Conservation (phyloP, 2,113 vertebrate genomes). For the Aptenodytes forsteri region DNA sequence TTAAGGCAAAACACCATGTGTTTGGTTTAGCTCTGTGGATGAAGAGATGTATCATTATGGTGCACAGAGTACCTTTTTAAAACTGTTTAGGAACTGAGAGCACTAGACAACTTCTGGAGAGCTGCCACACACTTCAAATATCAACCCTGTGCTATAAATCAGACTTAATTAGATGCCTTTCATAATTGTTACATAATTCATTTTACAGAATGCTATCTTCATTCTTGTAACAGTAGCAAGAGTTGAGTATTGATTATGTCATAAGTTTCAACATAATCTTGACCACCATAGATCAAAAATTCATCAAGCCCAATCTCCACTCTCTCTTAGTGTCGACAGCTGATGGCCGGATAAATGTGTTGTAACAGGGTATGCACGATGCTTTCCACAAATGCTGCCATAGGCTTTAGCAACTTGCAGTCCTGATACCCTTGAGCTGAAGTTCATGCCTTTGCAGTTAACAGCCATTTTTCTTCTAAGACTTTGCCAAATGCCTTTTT, state of each 20-base stretch:
- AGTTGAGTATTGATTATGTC: background rate
- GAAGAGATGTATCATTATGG: background rate
- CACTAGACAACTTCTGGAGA: background rate
- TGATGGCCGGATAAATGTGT: background rate
- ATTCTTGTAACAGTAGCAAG: background rate
- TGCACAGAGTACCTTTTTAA: background rate
- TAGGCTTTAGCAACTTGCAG: background rate
- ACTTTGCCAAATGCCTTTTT: background rate
- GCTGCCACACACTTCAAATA: too few species aligned
- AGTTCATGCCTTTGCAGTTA: background rate
- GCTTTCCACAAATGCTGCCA: background rate
- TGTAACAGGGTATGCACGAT: rapidly evolving
- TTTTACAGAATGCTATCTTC: background rate
- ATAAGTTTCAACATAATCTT: background rate
- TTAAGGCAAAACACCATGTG: background rate
- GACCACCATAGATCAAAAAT: background rate
- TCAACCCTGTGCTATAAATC: background rate
- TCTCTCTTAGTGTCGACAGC: too few species aligned
- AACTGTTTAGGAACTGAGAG: background rate
- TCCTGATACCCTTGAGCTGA: background rate
- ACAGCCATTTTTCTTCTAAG: background rate
- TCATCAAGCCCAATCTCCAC: background rate
- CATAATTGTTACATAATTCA: background rate
- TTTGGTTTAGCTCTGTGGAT: background rate
- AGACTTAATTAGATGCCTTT: background rate